Conservation (phyloP, 2,888 invertebrate species). For the Melipona beecheii region DNA sequence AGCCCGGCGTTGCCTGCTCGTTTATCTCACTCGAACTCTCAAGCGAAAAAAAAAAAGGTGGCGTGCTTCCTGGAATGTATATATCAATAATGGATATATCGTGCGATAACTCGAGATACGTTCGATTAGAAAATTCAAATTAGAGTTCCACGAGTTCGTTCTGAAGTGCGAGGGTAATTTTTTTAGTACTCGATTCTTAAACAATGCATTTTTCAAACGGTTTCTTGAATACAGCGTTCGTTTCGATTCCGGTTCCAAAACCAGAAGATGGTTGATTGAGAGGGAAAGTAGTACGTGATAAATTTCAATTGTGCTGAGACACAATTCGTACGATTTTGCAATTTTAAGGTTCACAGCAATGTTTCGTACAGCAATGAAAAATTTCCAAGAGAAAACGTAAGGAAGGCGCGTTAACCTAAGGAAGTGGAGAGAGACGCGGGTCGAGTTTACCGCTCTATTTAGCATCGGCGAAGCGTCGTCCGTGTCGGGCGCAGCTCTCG, state of each 20-base stretch:
- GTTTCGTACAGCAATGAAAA: neutral
- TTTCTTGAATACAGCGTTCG: too few relatives aligned
- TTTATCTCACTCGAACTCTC: neutral
- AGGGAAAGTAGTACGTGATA: neutral
- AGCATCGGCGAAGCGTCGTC: neutral
- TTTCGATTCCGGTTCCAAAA: neutral
- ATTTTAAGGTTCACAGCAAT: too few relatives aligned
- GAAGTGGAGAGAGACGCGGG: neutral
- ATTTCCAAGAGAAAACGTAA: too few relatives aligned
- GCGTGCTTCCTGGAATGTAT: too few relatives aligned
- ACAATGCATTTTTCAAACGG: too few relatives aligned
- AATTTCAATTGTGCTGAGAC: neutral
- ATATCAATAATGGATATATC: neutral
- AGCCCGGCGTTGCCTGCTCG: neutral
- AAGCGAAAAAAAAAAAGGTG: neutral
- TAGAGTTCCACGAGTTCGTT: too few relatives aligned
- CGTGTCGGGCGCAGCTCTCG: neutral
- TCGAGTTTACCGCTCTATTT: neutral
- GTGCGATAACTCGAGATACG: neutral
- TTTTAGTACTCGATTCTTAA: too few relatives aligned
- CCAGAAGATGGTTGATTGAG: neutral
- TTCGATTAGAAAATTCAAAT: neutral
- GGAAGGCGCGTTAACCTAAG: neutral
- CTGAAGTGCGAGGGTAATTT: too few relatives aligned
- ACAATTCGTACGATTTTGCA: too few relatives aligned